Evolutionary conservation across 2,797 vertebrate genomes (phyloP).

Genomic region (Brachymystax lenok): DNA sequence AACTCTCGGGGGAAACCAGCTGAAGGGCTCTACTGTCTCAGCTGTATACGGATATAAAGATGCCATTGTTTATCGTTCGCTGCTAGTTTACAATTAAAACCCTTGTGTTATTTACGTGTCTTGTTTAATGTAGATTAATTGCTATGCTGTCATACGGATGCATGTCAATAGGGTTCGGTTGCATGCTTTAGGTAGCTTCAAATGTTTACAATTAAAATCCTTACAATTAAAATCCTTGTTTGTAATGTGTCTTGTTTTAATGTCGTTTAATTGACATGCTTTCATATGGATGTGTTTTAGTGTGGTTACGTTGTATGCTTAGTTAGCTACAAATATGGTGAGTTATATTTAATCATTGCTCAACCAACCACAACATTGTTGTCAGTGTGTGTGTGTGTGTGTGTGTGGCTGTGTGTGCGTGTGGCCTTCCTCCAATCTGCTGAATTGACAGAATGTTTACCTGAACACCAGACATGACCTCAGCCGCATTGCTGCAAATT

Average conservation of each 20-base stretch:
- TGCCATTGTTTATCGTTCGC: not conserved
- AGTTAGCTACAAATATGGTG: slow-evolving; percentile 1
- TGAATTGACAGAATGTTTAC: not conserved
- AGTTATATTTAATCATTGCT: not conserved
- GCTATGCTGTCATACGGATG: not conserved
- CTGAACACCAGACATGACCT: not conserved
- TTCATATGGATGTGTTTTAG: not conserved
- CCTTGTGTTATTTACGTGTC: not conserved
- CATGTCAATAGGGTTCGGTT: not conserved
- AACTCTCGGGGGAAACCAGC: not conserved
- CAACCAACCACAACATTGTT: not conserved
- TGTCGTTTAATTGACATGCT: not conserved
- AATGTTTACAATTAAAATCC: not conserved
- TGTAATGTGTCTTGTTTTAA: not conserved
- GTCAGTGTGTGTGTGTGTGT: not conserved
- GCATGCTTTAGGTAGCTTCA: not conserved
- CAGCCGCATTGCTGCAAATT: not conserved
- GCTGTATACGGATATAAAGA: not conserved
- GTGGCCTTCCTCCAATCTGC: not conserved
- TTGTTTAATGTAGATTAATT: not conserved
- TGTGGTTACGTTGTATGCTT: not conserved
- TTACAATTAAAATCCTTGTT: not conserved
- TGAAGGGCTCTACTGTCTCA: slow-evolving; percentile 7
- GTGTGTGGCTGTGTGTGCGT: too few relatives aligned
- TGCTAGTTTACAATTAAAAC: slow-evolving; percentile 4